Evolutionary conservation across 2,888 invertebrate genomes (phyloP), one percentile per base, ranked within the genome.

Genomic region (Scaptomyza flava): DNA sequence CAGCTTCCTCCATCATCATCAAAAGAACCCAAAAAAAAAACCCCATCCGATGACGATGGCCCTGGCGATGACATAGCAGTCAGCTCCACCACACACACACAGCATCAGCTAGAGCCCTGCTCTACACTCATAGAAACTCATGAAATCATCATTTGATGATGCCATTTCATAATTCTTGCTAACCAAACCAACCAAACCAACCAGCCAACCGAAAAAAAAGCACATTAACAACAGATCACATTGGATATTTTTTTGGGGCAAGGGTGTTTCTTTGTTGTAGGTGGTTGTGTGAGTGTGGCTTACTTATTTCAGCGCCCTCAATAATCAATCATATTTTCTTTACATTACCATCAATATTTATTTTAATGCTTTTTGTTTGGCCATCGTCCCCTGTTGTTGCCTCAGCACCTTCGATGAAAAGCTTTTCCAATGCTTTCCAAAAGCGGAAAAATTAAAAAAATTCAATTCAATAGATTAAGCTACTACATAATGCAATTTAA

Each of bases 1-100:
- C 87, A 83, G 87, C 87, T 87, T 83, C 72, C 66, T 87, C 87
- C 82, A 84, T 83, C 82, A 87, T 84, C 87, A 84, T 83, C 87
- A 83, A 79, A 45, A 43, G 14, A 23, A 23, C 2, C 2, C 3
- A 38, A 33, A 33, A 33, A 11, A 34, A 11, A 12, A 11, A 34
- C 27, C 34, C 42, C 36, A 54, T 69, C 60, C 71, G 68, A 80
- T 86, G 84, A 75, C 71, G 81, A 51, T 57, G 63, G 41, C 57
- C 54, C 50, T 68, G 79, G 58, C 58, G 68, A 81, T 80, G 78
- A 80, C 68, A 70, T 70, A 74, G 68, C 70, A 66, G n/a, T n/a
- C n/a, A n/a, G n/a, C n/a, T n/a, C n/a, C n/a, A 14, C 51, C 43
- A 23, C 46, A 47, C 43, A 2, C 59, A 8, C 48, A n/a, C n/a